These are phyloP conservation scores for Drosophila meridionalis DNA, from an alignment of 2,888 invertebrate genomes.

Conservation along the genomic window DNA sequence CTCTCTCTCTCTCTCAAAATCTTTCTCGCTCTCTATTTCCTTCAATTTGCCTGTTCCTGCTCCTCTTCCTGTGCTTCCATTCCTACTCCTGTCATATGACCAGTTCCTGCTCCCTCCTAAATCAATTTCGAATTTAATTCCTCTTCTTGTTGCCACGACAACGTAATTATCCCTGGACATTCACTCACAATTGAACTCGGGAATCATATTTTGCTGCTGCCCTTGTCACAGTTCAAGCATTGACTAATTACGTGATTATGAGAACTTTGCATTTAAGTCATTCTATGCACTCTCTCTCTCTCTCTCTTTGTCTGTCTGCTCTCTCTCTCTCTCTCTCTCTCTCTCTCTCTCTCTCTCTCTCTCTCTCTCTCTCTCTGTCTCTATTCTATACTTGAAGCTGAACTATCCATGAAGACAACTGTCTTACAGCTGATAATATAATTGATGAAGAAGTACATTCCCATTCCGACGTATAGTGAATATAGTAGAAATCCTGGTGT, in stretches of 20 bases:
- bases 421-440: too few species aligned
- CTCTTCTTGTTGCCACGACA: slow-evolving; percentile 3
- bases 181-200: not conserved
- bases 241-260: not conserved
- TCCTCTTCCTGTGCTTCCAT: not conserved
- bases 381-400: too few species aligned
- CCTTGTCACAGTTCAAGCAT: not conserved
- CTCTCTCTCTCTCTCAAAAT: not conserved
- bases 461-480: too few species aligned
- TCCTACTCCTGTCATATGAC: not conserved
- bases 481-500: too few species aligned
- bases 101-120: not conserved
- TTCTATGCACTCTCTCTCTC: not conserved
- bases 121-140: not conserved
- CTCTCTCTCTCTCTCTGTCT: too few species aligned
- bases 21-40: not conserved
- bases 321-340: not conserved
- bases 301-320: too few species aligned
- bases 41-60: not conserved
- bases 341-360: too few species aligned
- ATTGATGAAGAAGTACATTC: too few species aligned
- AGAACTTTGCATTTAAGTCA: not conserved
- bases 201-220: not conserved
- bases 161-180: slow-evolving; percentile 9
- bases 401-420: too few species aligned